Conservation (phyloP, 2,797 vertebrate species). For the Phataginus tricuspis region DNA sequence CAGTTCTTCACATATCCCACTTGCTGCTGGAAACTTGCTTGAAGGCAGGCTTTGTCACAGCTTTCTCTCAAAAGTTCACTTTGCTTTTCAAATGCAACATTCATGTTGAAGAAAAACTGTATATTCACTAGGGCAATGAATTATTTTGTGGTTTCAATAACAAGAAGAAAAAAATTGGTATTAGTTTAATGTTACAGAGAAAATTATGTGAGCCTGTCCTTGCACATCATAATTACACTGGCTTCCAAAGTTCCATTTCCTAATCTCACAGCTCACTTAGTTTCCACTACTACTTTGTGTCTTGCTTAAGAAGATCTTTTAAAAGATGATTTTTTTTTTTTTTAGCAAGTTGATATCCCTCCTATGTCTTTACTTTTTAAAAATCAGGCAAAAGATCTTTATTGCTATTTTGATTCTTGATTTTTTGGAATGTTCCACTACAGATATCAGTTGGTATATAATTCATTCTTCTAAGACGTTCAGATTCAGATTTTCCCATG, state of each 20-base stretch:
- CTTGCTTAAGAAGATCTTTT: slow-evolving; percentile 15
- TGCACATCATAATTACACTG: neutral
- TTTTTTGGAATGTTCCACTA: slow-evolving; percentile 1
- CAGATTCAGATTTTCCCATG: neutral
- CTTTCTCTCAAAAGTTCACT: slow-evolving; percentile 13
- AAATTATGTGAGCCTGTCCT: neutral
- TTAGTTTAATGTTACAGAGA: slow-evolving; percentile 17
- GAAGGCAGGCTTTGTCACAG: slow-evolving; percentile 51
- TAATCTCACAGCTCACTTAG: neutral
- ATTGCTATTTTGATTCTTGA: slow-evolving; percentile 57
- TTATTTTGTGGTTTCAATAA: slow-evolving; percentile 44
- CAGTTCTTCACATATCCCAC: neutral
- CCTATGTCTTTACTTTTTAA: neutral
- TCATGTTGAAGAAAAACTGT: neutral
- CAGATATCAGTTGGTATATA: neutral
- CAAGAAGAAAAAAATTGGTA: slow-evolving; percentile 4
- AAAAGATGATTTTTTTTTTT: neutral
- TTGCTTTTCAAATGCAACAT: slow-evolving; percentile 28
- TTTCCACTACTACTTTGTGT: neutral
- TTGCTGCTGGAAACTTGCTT: neutral
- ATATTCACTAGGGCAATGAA: neutral
- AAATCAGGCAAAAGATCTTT: slow-evolving; percentile 2
- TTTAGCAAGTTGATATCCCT: neutral
- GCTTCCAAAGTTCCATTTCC: neutral
- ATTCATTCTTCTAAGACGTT: slow-evolving; percentile 24